Evolutionary conservation across 2,113 vertebrate genomes (phyloP).

Genomic region (Sclerurus mexicanus): DNA sequence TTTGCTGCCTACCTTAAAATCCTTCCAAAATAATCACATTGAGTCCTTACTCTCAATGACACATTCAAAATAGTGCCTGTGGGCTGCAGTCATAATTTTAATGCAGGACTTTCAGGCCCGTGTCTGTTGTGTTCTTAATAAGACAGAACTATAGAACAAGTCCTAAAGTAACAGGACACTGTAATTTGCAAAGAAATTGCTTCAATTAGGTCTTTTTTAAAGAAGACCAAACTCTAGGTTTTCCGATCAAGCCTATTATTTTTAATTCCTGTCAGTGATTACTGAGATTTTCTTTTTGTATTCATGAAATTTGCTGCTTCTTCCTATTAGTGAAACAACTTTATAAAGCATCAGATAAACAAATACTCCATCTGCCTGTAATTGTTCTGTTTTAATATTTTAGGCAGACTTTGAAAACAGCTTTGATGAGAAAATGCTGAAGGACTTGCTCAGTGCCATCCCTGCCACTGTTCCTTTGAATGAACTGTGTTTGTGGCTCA

Average conservation of each 20-base stretch:
- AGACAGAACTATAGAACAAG: neutral
- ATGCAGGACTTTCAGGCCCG: neutral
- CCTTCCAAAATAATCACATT: neutral
- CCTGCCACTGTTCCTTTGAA: slow-evolving; percentile 76
- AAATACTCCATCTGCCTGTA: neutral
- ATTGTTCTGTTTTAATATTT: neutral
- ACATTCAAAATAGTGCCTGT: neutral
- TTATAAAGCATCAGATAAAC: neutral
- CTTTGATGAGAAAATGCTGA: slow-evolving; percentile 81
- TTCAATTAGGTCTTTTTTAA: neutral
- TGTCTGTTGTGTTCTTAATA: neutral
- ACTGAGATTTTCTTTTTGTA: neutral
- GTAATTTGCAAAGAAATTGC: neutral
- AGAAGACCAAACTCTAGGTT: neutral
- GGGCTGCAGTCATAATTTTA: neutral
- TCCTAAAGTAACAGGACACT: neutral
- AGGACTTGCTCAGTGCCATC: slow-evolving; percentile 82
- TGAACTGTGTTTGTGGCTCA: slow-evolving; percentile 87
- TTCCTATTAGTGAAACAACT: neutral
- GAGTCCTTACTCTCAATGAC: neutral
- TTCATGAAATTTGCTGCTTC: neutral
- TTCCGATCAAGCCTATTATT: neutral
- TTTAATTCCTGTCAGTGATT: neutral
- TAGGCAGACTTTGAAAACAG: slow-evolving; percentile 86
- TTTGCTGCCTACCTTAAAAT: neutral